Evolutionary conservation across 2,113 vertebrate species (phyloP), one percentile per base, ranked within the genome.

Genomic region (Pycnonotus jocosus): DNA sequence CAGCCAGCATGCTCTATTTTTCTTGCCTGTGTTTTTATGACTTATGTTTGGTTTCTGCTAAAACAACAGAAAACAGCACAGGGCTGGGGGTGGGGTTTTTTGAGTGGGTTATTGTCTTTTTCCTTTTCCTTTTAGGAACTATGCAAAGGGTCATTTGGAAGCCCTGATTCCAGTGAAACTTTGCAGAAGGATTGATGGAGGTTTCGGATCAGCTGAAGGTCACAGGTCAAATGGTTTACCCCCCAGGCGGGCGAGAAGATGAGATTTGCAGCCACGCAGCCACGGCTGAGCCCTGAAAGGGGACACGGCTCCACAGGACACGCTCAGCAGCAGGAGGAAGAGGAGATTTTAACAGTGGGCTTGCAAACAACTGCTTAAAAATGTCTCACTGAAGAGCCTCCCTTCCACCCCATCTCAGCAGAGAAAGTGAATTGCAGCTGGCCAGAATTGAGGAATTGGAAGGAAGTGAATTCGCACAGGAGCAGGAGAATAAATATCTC

Each of bases 21-120:
- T 90, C 91, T 94, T 94, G 93, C 92, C 96, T 92, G 93, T 94
- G 87, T 93, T 95, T 96, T 97, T 91, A 81, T 93, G 96, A 93
- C 58, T 96, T 96, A 93, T 90, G 93, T 96, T 96, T 96, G 88
- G 86, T 97, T 96, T 95, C 95, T 96, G 94, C 92, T 96, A 96
- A 95, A 96, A 97, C 95, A 97, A 96, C 95, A 95, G 83, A 96
- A 97, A 95, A 95, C 92, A 95, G 96, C 53, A 31, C 83, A 92
- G 57, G 65, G 68, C 66, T 69, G 65, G 31, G 60, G 42, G 12
- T 51, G 25, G 21, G 6, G 3, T 12, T 78, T 76, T 69, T 73
- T 58, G 24, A 73, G 64, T 8, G 20, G 12, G 24, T 47, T 89
- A 58, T 31, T 81, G 72, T 21, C 38, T 70, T 71, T 53, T 83